Percentiles rank a stretch among this genome's conserved stretches.
Conservation (phyloP, 92 coral and sea anemone genomes). For the Montipora capitata region DNA sequence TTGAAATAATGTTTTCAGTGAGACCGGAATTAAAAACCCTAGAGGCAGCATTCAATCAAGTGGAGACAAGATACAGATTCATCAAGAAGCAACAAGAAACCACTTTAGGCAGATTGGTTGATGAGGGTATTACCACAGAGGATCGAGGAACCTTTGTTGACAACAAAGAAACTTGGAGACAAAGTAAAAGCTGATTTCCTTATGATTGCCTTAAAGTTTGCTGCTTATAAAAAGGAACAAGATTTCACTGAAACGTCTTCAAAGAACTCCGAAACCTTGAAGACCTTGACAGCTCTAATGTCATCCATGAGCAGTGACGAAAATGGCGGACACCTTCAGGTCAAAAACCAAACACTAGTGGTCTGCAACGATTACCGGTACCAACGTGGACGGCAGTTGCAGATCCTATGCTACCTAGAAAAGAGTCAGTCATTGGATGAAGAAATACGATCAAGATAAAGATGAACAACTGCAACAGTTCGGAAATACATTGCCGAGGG, state of each 20-base stretch:
- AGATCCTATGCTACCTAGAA: slow-evolving; percentile 29
- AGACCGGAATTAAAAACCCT: slow-evolving; percentile 49
- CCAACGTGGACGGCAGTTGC: slow-evolving; percentile 39
- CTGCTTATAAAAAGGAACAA: slow-evolving; percentile 61
- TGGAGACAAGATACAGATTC: slow-evolving; percentile 36
- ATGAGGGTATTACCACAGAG: not conserved
- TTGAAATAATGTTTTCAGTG: slow-evolving; percentile 49
- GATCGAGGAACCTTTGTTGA: slow-evolving; percentile 17
- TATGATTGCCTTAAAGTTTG: slow-evolving; percentile 51
- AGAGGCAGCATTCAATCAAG: slow-evolving; percentile 42
- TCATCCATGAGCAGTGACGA: not conserved
- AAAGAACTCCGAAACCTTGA: slow-evolving; percentile 15
- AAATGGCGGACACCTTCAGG: slow-evolving; percentile 38
- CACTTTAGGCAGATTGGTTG: not conserved
- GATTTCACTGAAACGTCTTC: slow-evolving; percentile 16
- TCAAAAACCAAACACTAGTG: slow-evolving; percentile 11
- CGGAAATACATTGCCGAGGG: too few species aligned
- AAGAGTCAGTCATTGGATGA: not conserved
- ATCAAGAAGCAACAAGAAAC: slow-evolving; percentile 17
- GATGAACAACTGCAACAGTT: not conserved
- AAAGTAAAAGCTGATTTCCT: too few species aligned
- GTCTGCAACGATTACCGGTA: slow-evolving; percentile 41
- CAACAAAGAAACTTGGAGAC: slow-evolving; percentile 28
- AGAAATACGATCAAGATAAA: too few species aligned
- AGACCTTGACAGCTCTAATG: slow-evolving; percentile 19